Conservation (phyloP, 2,888 invertebrate species). For the Zygaena filipendulae region DNA sequence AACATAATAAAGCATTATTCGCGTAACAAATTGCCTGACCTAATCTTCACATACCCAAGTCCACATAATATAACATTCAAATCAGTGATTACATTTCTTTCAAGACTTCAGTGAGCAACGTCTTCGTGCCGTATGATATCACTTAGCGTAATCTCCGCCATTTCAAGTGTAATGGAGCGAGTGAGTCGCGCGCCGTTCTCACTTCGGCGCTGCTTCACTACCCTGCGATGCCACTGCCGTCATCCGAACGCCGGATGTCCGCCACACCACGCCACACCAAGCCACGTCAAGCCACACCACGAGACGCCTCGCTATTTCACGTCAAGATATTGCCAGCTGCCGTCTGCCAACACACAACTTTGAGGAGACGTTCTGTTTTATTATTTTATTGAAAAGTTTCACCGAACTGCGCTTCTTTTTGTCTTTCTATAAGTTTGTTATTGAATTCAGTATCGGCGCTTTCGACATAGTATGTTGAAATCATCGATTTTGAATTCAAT, state of each 20-base stretch:
- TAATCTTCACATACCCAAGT: too few relatives aligned
- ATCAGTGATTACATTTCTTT: constrained; percentile 23
- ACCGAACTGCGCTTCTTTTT: constrained; percentile 42
- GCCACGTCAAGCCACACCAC: constrained; percentile 29
- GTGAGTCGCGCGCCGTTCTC: constrained; percentile 21
- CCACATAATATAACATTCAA: constrained; percentile 6
- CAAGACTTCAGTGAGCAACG: constrained; percentile 22
- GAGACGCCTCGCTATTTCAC: too few relatives aligned
- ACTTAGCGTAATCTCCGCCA: constrained; percentile 31
- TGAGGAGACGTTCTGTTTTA: constrained; percentile 42
- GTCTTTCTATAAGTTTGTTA: too few relatives aligned
- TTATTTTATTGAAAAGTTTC: constrained; percentile 62
- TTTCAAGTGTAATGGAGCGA: constrained; percentile 33
- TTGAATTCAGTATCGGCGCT: too few relatives aligned
- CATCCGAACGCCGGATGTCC: constrained; percentile 41
- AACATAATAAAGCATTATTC: too few relatives aligned
- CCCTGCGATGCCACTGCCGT: constrained; percentile 22
- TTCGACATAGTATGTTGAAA: too few relatives aligned
- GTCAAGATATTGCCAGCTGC: constrained; percentile 23
- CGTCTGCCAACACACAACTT: constrained; percentile 39
- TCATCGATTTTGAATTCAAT: too few relatives aligned
- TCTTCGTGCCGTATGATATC: constrained; percentile 30
- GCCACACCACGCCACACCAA: constrained; percentile 26
- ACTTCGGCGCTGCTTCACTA: constrained; percentile 14
- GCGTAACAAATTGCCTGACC: too few relatives aligned